A percentile compares a stretch with the other conserved stretches of the same genome.
phyloP scores from a whole-genome alignment of 1,140 invertebrate genomes.

The Gonatopus flavifemur region DNA sequence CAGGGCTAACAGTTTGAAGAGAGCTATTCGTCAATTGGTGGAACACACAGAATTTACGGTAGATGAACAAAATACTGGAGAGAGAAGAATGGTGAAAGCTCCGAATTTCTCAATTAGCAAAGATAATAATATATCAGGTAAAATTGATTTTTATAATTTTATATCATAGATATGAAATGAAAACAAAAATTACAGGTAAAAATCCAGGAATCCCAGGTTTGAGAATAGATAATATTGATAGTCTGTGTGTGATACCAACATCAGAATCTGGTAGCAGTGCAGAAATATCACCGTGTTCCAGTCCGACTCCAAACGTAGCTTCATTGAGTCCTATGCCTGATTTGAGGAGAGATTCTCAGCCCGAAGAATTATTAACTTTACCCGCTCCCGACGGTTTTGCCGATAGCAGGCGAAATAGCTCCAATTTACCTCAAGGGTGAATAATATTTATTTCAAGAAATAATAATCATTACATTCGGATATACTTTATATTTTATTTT shows the following conservation, averaged over 20 bases:
- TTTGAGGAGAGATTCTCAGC: slow-evolving; percentile 66
- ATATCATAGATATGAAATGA: slow-evolving; percentile 27
- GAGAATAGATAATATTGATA: slow-evolving; percentile 31
- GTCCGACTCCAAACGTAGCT: slow-evolving; percentile 63
- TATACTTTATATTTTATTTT: slow-evolving; percentile 14
- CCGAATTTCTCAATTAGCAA: slow-evolving; percentile 36
- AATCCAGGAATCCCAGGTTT: slow-evolving; percentile 36
- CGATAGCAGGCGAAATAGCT: slow-evolving; percentile 69
- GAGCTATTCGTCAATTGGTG: slow-evolving; percentile 80
- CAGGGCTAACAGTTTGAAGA: slow-evolving; percentile 82
- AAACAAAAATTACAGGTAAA: slow-evolving; percentile 25
- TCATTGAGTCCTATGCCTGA: slow-evolving; percentile 71
- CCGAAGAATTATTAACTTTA: slow-evolving; percentile 62
- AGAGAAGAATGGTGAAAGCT: slow-evolving; percentile 38
- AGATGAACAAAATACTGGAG: slow-evolving; percentile 60
- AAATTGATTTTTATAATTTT: slow-evolving; percentile 16
- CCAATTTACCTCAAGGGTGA: slow-evolving; percentile 62
- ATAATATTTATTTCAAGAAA: slow-evolving; percentile 3
- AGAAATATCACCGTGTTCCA: slow-evolving; percentile 64
- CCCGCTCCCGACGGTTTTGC: slow-evolving; percentile 77
- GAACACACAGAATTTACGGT: slow-evolving; percentile 75
- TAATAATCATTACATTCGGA: slow-evolving; percentile 11
- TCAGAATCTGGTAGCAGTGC: slow-evolving; percentile 51
- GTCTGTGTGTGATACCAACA: slow-evolving; percentile 44
- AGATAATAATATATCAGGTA: slow-evolving; percentile 18